Evolutionary conservation across 2,888 invertebrate genomes (phyloP), one percentile per base, ranked within the genome.

Genomic region (Trisateles emortualis): DNA sequence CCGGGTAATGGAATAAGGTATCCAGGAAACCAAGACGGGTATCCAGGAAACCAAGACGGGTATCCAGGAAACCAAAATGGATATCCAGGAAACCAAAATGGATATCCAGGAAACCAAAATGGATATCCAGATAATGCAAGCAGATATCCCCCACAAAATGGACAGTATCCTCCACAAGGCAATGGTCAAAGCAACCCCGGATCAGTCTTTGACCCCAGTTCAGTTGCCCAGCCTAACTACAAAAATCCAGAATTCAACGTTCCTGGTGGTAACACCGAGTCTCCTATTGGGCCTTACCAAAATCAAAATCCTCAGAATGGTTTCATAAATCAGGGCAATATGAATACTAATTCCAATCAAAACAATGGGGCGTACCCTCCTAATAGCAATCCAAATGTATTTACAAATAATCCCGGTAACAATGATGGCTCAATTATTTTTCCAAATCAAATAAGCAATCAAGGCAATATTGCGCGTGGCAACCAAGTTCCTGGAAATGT

Each of bases 241-340:
- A 56, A 68, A 9, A 57, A 17, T 33, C 62, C 0, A 41, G 45
- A 36, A 9, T 45, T n/a, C n/a, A 22, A 1, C 54, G 13, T 59
- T 32, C 68, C 66, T 26, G 26, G 26, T 8, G 8, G 8, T 26
- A 8, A 26, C 26, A 8, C 26, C n/a, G n/a, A n/a, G n/a, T n/a
- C n/a, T n/a, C n/a, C n/a, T n/a, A n/a, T n/a, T n/a, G n/a, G n/a
- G 26, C 26, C 26, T 1, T 26, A 26, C 9, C 8, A 26, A 26
- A 53, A 63, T 35, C 66, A 68, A 49, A 69, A 62, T 42, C 39
- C 48, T 6, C 44, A 45, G 29, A 41, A 17, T 2, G 46, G 19
- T 41, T 1, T 14, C 14, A 47, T 19, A n/a, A 48, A 54, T 50
- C 49, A 44, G 30, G 40, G 44, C 10, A 48, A 29, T 44, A n/a